Evolutionary conservation across 1,140 invertebrate genomes (phyloP).

Genomic region (Drosophila miranda): DNA sequence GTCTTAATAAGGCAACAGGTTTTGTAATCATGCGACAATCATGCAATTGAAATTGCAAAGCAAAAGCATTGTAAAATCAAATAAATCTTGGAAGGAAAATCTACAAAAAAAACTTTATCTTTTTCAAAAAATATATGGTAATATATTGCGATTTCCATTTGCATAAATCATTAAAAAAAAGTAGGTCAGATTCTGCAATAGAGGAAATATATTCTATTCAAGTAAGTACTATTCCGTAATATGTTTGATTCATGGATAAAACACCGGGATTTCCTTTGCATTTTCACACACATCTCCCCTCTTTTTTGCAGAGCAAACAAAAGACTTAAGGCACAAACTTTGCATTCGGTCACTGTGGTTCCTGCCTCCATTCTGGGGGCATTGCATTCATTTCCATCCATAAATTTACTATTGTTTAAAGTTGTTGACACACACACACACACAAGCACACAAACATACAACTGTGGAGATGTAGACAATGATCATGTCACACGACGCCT

Average conservation of each 20-base stretch:
- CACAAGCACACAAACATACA: constrained; percentile 16
- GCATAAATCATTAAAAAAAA: no score
- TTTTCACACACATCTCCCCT: constrained; percentile 1
- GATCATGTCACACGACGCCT: constrained; percentile 27
- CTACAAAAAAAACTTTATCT: no score
- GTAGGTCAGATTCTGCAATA: no score
- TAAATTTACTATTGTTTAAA: constrained; percentile 38
- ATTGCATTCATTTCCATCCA: constrained; percentile 20
- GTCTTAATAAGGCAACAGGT: no score
- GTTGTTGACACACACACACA: constrained; percentile 10
- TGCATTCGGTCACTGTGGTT: constrained; percentile 1
- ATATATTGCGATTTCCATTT: no score
- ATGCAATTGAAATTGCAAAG: no score
- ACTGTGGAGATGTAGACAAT: background rate
- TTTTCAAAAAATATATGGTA: no score
- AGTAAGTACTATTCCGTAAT: no score
- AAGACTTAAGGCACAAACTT: constrained; percentile 70
- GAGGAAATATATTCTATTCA: no score
- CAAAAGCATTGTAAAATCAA: no score
- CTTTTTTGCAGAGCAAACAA: constrained; percentile 39
- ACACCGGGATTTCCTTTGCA: constrained; percentile 14
- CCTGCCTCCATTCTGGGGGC: constrained; percentile 7
- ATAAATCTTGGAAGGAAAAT: no score
- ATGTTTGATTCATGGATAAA: constrained; percentile 9
- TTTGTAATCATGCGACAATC: no score